Conservation (phyloP, 2,113 vertebrate genomes). For the Vulpes vulpes region DNA sequence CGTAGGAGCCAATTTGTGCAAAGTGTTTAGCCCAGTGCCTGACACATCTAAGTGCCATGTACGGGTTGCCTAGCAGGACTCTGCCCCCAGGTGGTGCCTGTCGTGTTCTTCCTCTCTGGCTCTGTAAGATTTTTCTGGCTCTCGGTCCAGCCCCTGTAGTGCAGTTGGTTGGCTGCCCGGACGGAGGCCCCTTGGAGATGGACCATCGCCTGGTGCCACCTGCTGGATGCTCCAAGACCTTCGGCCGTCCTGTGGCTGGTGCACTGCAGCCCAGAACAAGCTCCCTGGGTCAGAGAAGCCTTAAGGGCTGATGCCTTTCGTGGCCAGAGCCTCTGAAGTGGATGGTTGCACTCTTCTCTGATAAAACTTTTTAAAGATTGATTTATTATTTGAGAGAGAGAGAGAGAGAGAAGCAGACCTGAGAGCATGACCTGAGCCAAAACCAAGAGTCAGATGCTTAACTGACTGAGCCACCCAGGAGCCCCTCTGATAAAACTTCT, state of each 20-base stretch:
- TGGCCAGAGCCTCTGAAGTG: neutral
- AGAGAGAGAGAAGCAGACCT: neutral
- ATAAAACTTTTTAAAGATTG: neutral
- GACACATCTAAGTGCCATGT: accelerated
- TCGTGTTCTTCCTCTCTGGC: neutral
- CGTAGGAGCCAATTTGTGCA: accelerated
- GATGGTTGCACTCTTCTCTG: neutral
- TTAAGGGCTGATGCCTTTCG: neutral
- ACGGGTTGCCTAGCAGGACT: neutral
- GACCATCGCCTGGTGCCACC: accelerated
- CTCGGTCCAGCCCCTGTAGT: neutral
- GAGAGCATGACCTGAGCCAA: neutral
- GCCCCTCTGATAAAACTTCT: neutral
- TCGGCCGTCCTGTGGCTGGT: too few species aligned
- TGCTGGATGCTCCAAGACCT: neutral
- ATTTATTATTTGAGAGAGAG: neutral
- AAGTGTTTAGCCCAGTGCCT: neutral
- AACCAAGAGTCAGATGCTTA: neutral
- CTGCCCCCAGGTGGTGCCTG: accelerated
- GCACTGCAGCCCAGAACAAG: accelerated
- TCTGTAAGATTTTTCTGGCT: neutral
- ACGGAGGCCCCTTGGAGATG: neutral
- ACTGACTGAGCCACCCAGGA: neutral
- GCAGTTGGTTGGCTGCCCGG: neutral
- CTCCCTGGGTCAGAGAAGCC: neutral